phyloP scores from a whole-genome alignment of 2,888 invertebrate species.

The Lasioglossum pauxillum region DNA sequence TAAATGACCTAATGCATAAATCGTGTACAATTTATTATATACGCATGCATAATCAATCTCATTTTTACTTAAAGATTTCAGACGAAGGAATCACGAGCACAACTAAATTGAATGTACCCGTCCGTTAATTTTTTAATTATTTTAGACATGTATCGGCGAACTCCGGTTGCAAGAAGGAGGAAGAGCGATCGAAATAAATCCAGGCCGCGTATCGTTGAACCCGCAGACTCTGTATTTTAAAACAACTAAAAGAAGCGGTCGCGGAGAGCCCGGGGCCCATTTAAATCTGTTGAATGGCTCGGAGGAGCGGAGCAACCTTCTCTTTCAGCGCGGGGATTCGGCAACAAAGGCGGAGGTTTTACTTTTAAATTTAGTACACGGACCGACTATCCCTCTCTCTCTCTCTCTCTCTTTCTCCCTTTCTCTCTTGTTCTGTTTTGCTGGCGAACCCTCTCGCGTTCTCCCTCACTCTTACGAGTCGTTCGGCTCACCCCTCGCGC shows the following conservation, averaged over 20 bases:
- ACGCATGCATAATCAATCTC: not conserved
- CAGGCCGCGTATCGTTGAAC: constrained; percentile 63
- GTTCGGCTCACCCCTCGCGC: constrained; percentile 60
- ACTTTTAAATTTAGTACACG: constrained; percentile 83
- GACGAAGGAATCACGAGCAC: not conserved
- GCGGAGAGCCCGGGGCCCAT: constrained; percentile 71
- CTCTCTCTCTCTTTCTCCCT: constrained; percentile 67
- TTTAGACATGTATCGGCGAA: not conserved
- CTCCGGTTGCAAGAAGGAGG: not conserved
- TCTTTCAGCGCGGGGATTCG: constrained; percentile 79
- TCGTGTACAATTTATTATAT: not conserved
- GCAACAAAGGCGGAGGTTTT: constrained; percentile 82
- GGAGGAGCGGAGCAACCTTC: constrained; percentile 74
- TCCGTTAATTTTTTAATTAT: not conserved
- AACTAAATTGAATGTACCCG: not conserved
- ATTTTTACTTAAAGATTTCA: not conserved
- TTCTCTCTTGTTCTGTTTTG: constrained; percentile 68
- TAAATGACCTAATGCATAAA: not conserved
- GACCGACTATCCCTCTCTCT: constrained; percentile 67
- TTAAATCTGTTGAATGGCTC: constrained; percentile 81
- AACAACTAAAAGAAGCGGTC: constrained; percentile 67
- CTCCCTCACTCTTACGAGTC: not conserved
- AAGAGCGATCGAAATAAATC: constrained; percentile 50
- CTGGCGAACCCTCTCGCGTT: constrained; percentile 32
- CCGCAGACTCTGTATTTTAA: constrained; percentile 66